Conservation (phyloP, 2,113 vertebrate species). For the Xiphophorus couchianus region DNA sequence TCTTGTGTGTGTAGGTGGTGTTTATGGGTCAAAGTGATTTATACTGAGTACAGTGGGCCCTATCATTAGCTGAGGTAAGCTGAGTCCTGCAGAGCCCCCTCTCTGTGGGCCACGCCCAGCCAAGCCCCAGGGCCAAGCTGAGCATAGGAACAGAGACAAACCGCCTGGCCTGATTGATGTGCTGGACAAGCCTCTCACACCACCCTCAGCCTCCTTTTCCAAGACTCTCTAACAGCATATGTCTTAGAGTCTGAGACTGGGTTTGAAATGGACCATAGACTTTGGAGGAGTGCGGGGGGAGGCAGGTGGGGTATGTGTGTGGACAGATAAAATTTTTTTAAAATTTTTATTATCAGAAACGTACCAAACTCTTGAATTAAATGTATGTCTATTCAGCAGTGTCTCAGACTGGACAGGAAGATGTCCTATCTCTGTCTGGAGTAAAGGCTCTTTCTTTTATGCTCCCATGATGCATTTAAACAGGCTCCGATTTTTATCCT, state of each 20-base stretch:
- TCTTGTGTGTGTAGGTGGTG: conserved; percentile 38
- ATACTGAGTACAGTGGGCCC: conserved; percentile 73
- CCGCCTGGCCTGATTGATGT: conserved; percentile 58
- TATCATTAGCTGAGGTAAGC: conserved; percentile 72
- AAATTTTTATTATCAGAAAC: not conserved
- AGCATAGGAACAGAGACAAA: conserved; percentile 35
- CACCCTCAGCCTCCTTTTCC: conserved; percentile 16
- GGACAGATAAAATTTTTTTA: not conserved
- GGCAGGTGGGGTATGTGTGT: no score
- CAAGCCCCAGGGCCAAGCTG: conserved; percentile 45
- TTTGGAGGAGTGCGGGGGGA: not conserved
- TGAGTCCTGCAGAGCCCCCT: conserved; percentile 52
- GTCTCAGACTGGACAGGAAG: not conserved
- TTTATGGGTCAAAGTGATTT: conserved; percentile 79
- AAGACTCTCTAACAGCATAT: conserved; percentile 22
- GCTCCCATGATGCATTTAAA: not conserved
- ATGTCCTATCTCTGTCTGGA: not conserved
- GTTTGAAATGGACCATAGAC: not conserved
- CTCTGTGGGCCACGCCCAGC: conserved; percentile 35
- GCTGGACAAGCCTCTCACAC: conserved; percentile 45
- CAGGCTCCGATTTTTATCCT: not conserved
- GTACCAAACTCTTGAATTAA: not conserved
- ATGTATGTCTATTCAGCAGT: not conserved
- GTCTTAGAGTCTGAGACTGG: conserved; percentile 10
- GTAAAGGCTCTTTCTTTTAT: not conserved